Conservation (phyloP, 2,113 vertebrate genomes). For the Scytalopus superciliaris region DNA sequence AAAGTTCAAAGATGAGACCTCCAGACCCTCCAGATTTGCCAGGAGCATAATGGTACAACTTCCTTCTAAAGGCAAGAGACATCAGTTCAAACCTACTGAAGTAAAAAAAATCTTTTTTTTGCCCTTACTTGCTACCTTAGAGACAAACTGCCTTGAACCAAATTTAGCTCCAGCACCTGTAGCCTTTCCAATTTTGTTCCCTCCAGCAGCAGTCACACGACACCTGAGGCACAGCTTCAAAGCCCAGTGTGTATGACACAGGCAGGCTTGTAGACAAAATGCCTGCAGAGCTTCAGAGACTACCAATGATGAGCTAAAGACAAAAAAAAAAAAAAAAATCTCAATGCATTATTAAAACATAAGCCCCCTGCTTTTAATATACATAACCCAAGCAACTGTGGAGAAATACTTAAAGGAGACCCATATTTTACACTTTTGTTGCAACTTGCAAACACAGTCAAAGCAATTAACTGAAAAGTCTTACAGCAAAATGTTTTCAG, state of each 20-base stretch:
- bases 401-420: not conserved
- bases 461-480: not conserved
- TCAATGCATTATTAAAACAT: not conserved
- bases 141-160: not conserved
- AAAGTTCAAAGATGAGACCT: not conserved
- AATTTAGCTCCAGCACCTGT: not conserved
- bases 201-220: not conserved
- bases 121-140: not conserved
- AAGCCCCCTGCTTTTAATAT: not conserved
- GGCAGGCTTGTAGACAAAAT: not conserved
- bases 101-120: not conserved
- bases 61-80: not conserved
- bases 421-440: fast-evolving
- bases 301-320: not conserved
- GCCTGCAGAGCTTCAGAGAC: not conserved
- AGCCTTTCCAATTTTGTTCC: not conserved
- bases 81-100: not conserved
- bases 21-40: not conserved
- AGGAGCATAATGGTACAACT: fast-evolving
- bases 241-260: not conserved
- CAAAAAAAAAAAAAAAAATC: too few species aligned
- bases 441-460: not conserved
- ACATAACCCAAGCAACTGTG: not conserved
- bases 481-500: not conserved
- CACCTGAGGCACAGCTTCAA: not conserved